Percentiles rank a stretch among this genome's conserved stretches.
Evolutionary conservation across 2,797 vertebrate genomes (phyloP).

Genomic region (Selene dorsalis): DNA sequence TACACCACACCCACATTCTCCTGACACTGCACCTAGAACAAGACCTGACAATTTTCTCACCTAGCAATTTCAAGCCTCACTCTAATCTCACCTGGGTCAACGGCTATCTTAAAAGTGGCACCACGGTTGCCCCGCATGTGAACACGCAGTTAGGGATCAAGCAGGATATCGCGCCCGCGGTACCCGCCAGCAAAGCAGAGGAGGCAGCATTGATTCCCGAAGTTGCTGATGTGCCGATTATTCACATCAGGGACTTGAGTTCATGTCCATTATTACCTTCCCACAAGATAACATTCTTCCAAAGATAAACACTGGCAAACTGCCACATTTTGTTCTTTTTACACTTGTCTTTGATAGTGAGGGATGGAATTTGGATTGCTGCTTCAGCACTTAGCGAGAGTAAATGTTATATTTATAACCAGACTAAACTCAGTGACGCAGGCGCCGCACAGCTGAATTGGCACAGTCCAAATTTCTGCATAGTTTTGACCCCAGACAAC

Average conservation of each 20-base stretch:
- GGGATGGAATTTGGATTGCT: slow-evolving; percentile 47
- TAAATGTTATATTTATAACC: slow-evolving; percentile 61
- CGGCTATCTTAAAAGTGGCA: slow-evolving; percentile 1
- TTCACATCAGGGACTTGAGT: slow-evolving; percentile 9
- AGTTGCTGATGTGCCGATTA: slow-evolving; percentile 16
- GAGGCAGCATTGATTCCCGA: slow-evolving; percentile 6
- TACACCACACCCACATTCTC: background rate
- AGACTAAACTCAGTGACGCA: slow-evolving; percentile 48
- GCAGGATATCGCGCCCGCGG: slow-evolving; percentile 11
- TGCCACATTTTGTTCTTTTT: slow-evolving; percentile 51
- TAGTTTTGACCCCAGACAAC: slow-evolving; percentile 33
- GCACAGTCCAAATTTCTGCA: slow-evolving; percentile 31
- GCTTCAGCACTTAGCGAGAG: slow-evolving; percentile 49
- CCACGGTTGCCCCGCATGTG: background rate
- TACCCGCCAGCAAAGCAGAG: slow-evolving; percentile 1
- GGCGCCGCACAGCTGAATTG: slow-evolving; percentile 20
- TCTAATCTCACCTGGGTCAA: slow-evolving; percentile 12
- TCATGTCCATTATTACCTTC: slow-evolving; percentile 48
- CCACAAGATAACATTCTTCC: slow-evolving; percentile 35
- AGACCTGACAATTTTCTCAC: slow-evolving; percentile 11
- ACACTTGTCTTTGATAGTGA: slow-evolving; percentile 52
- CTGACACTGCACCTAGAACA: slow-evolving; percentile 1
- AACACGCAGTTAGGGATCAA: background rate
- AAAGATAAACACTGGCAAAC: slow-evolving; percentile 49
- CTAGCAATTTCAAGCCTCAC: slow-evolving; percentile 39